Conservation (phyloP, 2,888 invertebrate genomes). For the Formica aserva region DNA sequence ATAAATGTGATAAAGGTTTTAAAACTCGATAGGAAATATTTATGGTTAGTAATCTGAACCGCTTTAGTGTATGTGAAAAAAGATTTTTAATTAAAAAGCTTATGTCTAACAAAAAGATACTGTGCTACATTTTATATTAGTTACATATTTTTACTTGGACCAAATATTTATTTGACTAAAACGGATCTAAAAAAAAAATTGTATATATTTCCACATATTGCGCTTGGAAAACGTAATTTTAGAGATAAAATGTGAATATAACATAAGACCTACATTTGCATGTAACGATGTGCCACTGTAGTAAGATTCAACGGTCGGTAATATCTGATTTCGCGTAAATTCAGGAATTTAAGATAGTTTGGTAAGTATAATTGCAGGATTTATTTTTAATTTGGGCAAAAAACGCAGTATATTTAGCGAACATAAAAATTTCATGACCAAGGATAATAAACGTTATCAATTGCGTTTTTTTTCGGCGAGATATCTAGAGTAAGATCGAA, state of each 20-base stretch:
- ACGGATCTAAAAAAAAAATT: background rate
- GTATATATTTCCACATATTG: background rate
- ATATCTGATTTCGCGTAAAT: background rate
- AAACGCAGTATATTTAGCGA: constrained; percentile 48
- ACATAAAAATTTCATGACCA: constrained; percentile 16
- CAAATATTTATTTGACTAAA: background rate
- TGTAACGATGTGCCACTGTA: background rate
- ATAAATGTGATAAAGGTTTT: constrained; percentile 29
- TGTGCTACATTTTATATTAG: background rate
- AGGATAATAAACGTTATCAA: background rate
- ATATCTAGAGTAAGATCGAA: background rate
- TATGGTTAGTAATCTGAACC: background rate
- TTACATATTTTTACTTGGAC: constrained; percentile 1
- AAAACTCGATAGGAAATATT: background rate
- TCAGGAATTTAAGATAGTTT: background rate
- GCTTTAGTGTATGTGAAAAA: background rate
- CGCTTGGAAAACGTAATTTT: background rate
- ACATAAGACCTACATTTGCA: background rate
- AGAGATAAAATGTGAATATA: background rate
- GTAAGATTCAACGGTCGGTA: background rate
- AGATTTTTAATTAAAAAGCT: constrained; percentile 30
- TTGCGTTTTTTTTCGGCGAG: background rate
- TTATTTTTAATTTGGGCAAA: constrained; percentile 47
- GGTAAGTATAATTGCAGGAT: constrained; percentile 10
- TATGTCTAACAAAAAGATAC: background rate